phyloP scores from a whole-genome alignment of 2,888 invertebrate species.

The Metellina segmentata region DNA sequence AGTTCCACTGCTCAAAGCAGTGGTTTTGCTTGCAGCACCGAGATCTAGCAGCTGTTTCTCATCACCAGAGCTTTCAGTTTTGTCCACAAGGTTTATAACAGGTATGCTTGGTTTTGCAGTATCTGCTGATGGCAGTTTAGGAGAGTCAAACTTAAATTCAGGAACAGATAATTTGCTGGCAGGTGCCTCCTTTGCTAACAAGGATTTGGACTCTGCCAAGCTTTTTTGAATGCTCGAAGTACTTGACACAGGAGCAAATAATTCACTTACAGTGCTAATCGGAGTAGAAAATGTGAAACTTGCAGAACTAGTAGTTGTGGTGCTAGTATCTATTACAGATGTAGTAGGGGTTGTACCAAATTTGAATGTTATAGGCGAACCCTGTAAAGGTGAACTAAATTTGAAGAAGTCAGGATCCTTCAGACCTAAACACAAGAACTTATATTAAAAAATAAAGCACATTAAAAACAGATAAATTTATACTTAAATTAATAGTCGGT shows the following conservation, averaged over 20 bases:
- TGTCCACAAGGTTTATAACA: constrained; percentile 23
- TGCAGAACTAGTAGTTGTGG: constrained; percentile 4
- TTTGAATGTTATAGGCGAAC: constrained; percentile 55
- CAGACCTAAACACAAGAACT: constrained; percentile 15
- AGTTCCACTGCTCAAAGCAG: neutral
- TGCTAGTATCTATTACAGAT: neutral
- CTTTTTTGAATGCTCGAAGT: neutral
- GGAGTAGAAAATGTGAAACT: constrained; percentile 33
- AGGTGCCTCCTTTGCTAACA: neutral
- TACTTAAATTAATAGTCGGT: too few relatives aligned
- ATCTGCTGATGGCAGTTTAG: constrained; percentile 15
- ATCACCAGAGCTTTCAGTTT: neutral
- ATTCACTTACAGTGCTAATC: constrained; percentile 12
- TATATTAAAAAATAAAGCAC: neutral
- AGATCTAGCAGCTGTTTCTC: neutral
- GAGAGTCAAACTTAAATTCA: constrained; percentile 27
- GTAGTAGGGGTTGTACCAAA: constrained; percentile 30
- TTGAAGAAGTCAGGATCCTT: constrained; percentile 50
- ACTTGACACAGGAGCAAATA: constrained; percentile 15
- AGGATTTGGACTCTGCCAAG: neutral
- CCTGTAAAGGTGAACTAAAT: constrained; percentile 54
- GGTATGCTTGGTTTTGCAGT: constrained; percentile 21
- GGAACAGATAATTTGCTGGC: constrained; percentile 16
- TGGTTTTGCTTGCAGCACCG: neutral
- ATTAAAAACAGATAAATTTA: neutral